Percentiles rank a stretch among this genome's conserved stretches.
Conservation (phyloP, 2,797 vertebrate species). For the Cossypha caffra region DNA sequence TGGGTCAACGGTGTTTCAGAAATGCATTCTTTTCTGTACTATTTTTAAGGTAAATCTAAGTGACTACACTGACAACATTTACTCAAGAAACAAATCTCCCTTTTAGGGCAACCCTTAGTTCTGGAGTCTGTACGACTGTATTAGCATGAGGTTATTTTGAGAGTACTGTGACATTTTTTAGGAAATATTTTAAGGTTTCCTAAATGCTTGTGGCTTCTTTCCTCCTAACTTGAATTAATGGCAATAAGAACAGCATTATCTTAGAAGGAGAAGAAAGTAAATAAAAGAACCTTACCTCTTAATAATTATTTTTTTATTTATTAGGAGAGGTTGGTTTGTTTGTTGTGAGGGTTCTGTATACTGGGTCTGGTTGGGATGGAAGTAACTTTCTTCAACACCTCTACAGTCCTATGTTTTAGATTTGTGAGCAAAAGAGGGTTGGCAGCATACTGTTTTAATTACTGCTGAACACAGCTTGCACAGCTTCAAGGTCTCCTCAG, state of each 20-base stretch:
- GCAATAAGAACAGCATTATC: not conserved
- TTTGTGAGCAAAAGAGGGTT: not conserved
- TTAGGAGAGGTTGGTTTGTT: fast-evolving
- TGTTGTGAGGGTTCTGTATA: fast-evolving
- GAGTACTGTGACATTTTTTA: not conserved
- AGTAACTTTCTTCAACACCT: not conserved
- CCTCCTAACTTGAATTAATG: not conserved
- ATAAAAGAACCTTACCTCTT: not conserved
- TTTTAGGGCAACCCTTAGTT: not conserved
- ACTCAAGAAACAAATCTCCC: not conserved
- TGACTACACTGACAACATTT: not conserved
- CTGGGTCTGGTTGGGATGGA: not conserved
- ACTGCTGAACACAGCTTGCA: not conserved
- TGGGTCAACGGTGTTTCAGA: not conserved
- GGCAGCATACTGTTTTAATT: not conserved
- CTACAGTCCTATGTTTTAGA: not conserved
- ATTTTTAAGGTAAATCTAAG: not conserved
- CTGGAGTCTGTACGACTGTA: not conserved
- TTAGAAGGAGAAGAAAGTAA: not conserved
- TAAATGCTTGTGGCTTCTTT: not conserved
- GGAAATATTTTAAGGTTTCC: not conserved
- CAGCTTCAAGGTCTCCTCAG: not conserved
- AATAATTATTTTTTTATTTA: not conserved
- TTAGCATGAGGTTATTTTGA: not conserved
- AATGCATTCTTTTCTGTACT: not conserved